Conservation (phyloP, 64 coral and sea anemone genomes). For the Trachythela sp. region DNA sequence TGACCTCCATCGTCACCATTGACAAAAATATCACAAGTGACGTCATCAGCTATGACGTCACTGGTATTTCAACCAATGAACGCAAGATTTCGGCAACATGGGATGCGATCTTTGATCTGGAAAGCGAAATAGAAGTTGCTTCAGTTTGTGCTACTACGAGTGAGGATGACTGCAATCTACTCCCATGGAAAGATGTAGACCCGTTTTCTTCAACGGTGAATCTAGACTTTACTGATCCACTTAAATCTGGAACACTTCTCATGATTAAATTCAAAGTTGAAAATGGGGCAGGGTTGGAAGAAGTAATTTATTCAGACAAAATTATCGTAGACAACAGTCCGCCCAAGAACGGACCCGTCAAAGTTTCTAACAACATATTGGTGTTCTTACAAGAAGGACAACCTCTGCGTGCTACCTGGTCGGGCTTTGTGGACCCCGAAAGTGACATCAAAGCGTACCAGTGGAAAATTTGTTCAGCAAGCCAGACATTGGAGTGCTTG, state of each 20-base stretch:
- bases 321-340: constrained; percentile 64
- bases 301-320: constrained; percentile 54
- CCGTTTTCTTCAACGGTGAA: neutral
- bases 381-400: constrained; percentile 4
- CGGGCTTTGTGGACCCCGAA: neutral
- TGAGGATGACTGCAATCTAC: neutral
- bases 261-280: constrained; percentile 54
- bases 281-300: constrained; percentile 61
- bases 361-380: neutral
- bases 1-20: neutral
- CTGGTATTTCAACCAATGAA: neutral
- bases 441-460: neutral
- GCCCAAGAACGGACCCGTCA: constrained; percentile 58
- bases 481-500: neutral
- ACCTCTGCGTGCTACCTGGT: neutral
- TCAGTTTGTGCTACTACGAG: neutral
- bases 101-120: neutral
- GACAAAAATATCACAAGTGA: neutral
- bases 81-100: neutral
- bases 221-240: neutral
- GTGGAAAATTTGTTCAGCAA: neutral
- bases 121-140: neutral
- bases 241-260: constrained; percentile 61
- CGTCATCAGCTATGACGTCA: neutral
- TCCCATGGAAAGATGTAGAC: neutral